Evolutionary conservation across 1,140 invertebrate genomes (phyloP), one percentile per base, ranked within the genome.

Genomic region (Drusus annulatus): DNA sequence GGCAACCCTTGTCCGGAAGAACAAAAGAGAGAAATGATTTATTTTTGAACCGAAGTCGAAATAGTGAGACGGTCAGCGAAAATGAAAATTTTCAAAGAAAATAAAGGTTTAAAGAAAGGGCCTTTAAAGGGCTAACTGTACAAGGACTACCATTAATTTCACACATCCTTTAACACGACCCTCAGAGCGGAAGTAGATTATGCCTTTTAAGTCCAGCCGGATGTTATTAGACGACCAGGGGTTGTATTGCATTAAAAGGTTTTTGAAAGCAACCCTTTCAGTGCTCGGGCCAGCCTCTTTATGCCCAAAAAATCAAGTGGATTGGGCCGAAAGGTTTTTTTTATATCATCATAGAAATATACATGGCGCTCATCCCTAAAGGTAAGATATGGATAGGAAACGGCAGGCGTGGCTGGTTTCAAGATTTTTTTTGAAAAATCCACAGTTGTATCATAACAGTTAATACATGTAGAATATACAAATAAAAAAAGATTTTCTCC

Each of bases 191-290:
- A 83, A 80, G 71, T 58, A 68, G 65, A 78, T 63, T 71, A 60
- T 82, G 60, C 78, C 74, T 80, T 77, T 77, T 65, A 78, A 69
- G 79, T 83, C 71, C 54, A 36, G 60, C 75, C 81, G 81, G 81
- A 83, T 79, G 81, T 83, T 83, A 83, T 83, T 80, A 83, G 76
- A 68, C 63, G 78, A 69, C 76, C n/a, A 75, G 54, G 76, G 81
- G 75, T 74, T 83, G 76, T 83, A 78, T 78, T 79, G 81, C 79
- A 83, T 83, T 83, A 83, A 83, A 83, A 83, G 81, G 79, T 78
- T 56, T 80, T 83, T 80, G 81, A 83, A 80, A 83, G 81, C 79
- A 25, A 77, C 75, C 58, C 75, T 65, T 60, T 51, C 15, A 52
- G 45, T 51, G 25, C 21, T 65, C 23, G 56, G 45, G 25, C 52